These are phyloP conservation scores for Daktulosphaira vitifoliae DNA, from an alignment of 1,140 invertebrate genomes.

Conservation along the genomic window DNA sequence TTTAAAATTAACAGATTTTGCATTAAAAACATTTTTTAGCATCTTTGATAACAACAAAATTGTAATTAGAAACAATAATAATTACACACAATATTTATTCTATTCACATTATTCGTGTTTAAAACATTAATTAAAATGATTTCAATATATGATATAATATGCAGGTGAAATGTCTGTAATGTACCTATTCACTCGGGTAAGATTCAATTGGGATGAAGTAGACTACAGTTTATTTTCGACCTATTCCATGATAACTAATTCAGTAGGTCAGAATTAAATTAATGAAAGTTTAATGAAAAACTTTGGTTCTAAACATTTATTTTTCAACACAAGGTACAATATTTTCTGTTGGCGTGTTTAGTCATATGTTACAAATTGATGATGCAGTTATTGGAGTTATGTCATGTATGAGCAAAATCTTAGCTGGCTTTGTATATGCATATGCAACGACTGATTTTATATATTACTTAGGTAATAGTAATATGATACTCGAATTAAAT, in stretches of 20 bases:
- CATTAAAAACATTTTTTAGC: too few relatives aligned
- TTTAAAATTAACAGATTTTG: too few relatives aligned
- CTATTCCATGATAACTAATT: constrained; percentile 65
- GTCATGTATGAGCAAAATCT: constrained; percentile 67
- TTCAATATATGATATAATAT: too few relatives aligned
- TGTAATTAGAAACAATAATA: too few relatives aligned
- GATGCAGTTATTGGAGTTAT: constrained; percentile 70
- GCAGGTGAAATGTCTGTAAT: constrained; percentile 72
- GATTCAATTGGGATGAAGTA: constrained; percentile 76
- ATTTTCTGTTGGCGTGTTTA: constrained; percentile 67
- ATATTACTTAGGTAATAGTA: constrained; percentile 61
- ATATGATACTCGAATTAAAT: background rate
- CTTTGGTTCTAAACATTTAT: too few relatives aligned
- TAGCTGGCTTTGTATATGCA: constrained; percentile 68
- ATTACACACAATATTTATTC: too few relatives aligned
- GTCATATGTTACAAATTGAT: constrained; percentile 65
- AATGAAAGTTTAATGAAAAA: too few relatives aligned
- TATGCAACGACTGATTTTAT: constrained; percentile 64
- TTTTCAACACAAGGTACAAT: constrained; percentile 60
- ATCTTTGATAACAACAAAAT: too few relatives aligned
- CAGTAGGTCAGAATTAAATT: constrained; percentile 55
- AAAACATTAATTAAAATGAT: too few relatives aligned
- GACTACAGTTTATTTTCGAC: constrained; percentile 74
- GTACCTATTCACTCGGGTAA: constrained; percentile 68
- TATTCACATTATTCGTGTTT: too few relatives aligned